Evolutionary conservation across 2,888 invertebrate genomes (phyloP).

Genomic region (Lepidocyrtoides sp.): DNA sequence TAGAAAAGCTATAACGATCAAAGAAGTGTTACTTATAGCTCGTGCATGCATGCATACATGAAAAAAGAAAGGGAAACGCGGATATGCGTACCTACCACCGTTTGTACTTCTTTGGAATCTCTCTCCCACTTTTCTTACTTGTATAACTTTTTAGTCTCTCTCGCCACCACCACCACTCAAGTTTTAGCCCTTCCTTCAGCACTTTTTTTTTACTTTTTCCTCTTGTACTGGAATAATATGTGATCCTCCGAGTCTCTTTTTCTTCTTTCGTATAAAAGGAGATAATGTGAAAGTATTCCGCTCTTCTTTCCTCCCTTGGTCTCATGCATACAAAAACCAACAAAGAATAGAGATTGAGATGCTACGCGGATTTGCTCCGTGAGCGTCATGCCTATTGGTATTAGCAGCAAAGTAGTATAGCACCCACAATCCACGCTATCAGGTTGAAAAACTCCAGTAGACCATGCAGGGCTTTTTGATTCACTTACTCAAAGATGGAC

Average conservation of each 20-base stretch:
- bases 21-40: conserved; percentile 54
- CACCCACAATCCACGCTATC: conserved; percentile 12
- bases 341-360: conserved; percentile 68
- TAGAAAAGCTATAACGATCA: conserved; percentile 36
- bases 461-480: conserved; percentile 37
- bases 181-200: conserved; percentile 50
- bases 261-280: background rate
- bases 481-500: conserved; percentile 66
- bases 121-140: background rate
- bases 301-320: background rate
- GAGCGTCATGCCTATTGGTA: conserved; percentile 46
- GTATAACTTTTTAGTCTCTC: conserved; percentile 11
- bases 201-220: conserved; percentile 49
- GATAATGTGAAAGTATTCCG: background rate
- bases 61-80: conserved; percentile 14
- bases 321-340: conserved; percentile 56
- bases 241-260: conserved; percentile 24
- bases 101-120: background rate
- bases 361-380: conserved; percentile 53
- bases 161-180: conserved; percentile 24
- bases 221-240: conserved; percentile 34
- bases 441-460: conserved; percentile 30
- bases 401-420: conserved; percentile 19
- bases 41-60: conserved; percentile 8
- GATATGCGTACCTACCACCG: conserved; percentile 16